Base-by-base conservation (phyloP, 2,888 invertebrate species). In the Rotaria macrura region DNA sequence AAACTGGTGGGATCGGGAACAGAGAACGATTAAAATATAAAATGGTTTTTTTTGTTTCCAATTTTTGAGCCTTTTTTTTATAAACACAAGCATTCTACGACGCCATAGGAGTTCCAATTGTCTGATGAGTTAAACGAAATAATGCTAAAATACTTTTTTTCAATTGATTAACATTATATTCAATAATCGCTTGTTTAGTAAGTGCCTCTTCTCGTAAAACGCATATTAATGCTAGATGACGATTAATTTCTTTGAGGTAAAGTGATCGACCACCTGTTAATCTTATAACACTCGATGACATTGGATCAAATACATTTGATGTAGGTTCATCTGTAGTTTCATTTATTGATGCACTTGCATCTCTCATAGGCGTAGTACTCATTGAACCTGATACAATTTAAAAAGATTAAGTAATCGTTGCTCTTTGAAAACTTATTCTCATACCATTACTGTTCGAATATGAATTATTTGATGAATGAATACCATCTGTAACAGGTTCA, bases 181-280 rank as follows among this genome's bases (percentile, higher is more conserved):
- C 86, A 74, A 86, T 86, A 74, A 86, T 84, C 25, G 84, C 86
- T 57, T 84, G 54, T 57, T 86, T 84, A 38, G 74, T 43, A 25
- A 86, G 72, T 85, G 84, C 83, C 90, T 99, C 97, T 90, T 97
- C 97, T 74, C 97, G 93, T 88, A 99, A 93, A 89, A 99, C 97
- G 91, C 98, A 99, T 65, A 99, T 97, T 86, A 99, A 93, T 0
- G 99, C 99, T 88, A 99, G 93, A 88, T 92, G 92, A 91, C 95
- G 95, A 91, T 98, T 98, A 3, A 99, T 97, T 92, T 99, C 98
- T 85, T 97, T 93, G 88, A 99, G 93, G 91, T 98, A 99, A 87
- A 99, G 93, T 88, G 99, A 95, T 74, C 97, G 97, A 87, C 96
- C 95, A 91, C 97, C 98, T 91, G 97, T 97, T 87, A 98, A 92